These are phyloP conservation scores for Acanthacorydalis orientalis DNA, from an alignment of 2,888 invertebrate species.

Conservation along the genomic window DNA sequence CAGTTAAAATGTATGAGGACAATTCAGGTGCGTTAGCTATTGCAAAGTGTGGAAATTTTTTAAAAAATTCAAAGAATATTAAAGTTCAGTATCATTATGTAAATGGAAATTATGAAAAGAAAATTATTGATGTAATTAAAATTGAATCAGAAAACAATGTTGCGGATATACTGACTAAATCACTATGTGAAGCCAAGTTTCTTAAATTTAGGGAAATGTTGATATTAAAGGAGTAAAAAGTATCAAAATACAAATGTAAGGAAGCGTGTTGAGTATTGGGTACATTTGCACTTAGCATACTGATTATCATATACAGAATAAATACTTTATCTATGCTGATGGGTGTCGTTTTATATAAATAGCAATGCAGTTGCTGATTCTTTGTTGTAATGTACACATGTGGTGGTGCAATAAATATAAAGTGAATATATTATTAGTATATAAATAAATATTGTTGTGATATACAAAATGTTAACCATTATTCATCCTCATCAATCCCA, in stretches of 20 bases:
- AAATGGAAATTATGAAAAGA: constrained; percentile 14
- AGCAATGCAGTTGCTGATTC: no score
- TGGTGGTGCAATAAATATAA: no score
- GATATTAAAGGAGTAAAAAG: neutral
- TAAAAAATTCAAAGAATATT: constrained; percentile 14
- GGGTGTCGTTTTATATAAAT: no score
- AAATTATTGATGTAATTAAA: constrained; percentile 12
- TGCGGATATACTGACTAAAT: constrained; percentile 13
- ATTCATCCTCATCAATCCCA: no score
- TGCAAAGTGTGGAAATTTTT: constrained; percentile 13
- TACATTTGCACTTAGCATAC: neutral
- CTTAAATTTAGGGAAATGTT: constrained; percentile 8
- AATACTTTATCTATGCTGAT: no score
- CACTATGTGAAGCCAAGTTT: constrained; percentile 8
- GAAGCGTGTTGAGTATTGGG: constrained; percentile 5
- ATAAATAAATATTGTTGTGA: no score
- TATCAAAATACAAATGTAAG: constrained; percentile 6
- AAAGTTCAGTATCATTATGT: constrained; percentile 15
- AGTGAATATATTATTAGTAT: no score
- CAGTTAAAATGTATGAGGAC: constrained; percentile 14
- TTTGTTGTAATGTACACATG: no score
- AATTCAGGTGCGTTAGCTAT: constrained; percentile 13
- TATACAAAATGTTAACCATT: no score
- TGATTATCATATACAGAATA: no score
- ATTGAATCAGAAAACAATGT: constrained; percentile 14